Percentiles rank a stretch among this genome's conserved stretches.
These are phyloP conservation scores for Gymnodraco acuticeps DNA, from an alignment of 2,797 vertebrate species.

Conservation along the genomic window DNA sequence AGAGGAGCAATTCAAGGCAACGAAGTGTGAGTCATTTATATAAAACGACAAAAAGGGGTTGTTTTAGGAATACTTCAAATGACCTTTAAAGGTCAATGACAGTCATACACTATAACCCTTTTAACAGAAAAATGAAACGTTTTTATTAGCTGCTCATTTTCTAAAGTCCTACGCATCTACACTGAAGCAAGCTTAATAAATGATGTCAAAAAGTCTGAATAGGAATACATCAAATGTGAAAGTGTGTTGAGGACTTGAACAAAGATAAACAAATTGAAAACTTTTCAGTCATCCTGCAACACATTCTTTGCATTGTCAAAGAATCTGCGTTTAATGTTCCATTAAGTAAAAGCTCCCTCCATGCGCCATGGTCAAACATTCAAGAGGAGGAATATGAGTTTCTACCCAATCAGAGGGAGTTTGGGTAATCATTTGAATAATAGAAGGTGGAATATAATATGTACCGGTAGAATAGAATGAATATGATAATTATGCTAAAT, in stretches of 20 bases:
- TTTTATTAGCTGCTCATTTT: conserved; percentile 47
- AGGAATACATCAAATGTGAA: conserved; percentile 39
- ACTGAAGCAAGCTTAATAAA: conserved; percentile 37
- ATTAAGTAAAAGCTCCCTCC: conserved; percentile 54
- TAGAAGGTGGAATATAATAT: conserved; percentile 70
- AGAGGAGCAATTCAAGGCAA: no score
- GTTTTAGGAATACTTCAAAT: no score
- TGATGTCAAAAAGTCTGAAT: conserved; percentile 38
- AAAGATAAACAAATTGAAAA: conserved; percentile 57
- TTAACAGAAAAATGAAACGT: conserved; percentile 50
- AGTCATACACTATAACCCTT: conserved; percentile 22
- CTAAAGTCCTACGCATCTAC: conserved; percentile 28
- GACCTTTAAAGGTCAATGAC: background rate
- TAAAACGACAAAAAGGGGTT: background rate
- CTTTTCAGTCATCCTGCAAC: conserved; percentile 59
- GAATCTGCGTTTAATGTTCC: conserved; percentile 68
- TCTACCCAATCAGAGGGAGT: conserved; percentile 51
- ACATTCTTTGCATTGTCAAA: conserved; percentile 50
- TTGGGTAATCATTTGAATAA: conserved; percentile 75
- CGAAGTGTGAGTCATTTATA: no score
- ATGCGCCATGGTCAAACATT: conserved; percentile 69
- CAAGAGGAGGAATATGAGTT: conserved; percentile 61
- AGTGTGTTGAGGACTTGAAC: conserved; percentile 58
- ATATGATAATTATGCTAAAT: conserved; percentile 84
- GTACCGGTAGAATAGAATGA: conserved; percentile 65